Percentiles rank a stretch among this genome's conserved stretches.
Conservation (phyloP, 2,888 invertebrate species). For the Gastracanthus pulcherrimus region DNA sequence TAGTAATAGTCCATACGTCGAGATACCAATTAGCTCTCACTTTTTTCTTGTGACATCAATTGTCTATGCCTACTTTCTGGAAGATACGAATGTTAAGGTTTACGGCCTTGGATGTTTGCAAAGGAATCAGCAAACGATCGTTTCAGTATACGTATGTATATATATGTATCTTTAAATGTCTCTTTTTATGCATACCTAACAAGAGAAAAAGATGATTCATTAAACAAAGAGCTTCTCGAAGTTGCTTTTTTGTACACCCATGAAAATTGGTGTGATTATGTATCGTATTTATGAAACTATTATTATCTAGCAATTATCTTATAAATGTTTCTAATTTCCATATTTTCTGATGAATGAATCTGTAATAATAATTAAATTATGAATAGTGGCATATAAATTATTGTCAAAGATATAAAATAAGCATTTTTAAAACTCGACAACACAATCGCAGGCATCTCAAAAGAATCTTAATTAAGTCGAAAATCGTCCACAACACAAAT, state of each 20-base stretch:
- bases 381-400: no score
- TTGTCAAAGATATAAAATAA: no score
- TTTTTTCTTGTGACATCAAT: slow-evolving; percentile 9
- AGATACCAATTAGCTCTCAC: slow-evolving; percentile 4
- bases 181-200: not conserved
- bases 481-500: not conserved
- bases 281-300: no score
- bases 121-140: slow-evolving; percentile 27
- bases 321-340: no score
- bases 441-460: not conserved
- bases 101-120: slow-evolving; percentile 32
- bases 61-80: not conserved
- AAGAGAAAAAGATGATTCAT: not conserved
- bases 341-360: no score
- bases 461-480: not conserved
- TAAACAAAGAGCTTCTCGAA: not conserved
- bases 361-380: no score
- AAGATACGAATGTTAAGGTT: slow-evolving; percentile 10
- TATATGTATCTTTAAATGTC: no score
- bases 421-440: not conserved
- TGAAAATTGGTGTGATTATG: no score
- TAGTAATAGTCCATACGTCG: not conserved
- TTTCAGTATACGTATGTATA: not conserved
- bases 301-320: no score
- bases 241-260: not conserved